Base-by-base conservation (phyloP, 2,888 invertebrate species). In the Aphrophora alni region DNA sequence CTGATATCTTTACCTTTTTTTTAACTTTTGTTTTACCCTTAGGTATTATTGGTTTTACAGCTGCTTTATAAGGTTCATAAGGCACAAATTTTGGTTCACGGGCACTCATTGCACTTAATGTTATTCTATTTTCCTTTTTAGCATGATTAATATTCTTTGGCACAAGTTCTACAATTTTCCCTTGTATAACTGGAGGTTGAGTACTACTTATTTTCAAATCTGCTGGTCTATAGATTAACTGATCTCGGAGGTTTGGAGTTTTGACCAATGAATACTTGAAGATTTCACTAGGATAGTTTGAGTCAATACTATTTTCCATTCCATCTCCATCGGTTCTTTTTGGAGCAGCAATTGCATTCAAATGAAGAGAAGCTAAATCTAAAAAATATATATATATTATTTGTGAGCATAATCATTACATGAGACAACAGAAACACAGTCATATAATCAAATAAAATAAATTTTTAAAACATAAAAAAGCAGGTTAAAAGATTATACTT, bases 51-150 rank as follows among this genome's bases (percentile, higher is more conserved):
- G 95, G 95, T 86, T 93, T 94, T 0, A 95, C 94, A 75, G 96
- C 96, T 21, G 93, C 95, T 86, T 95, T 93, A 86, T 96, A 97
- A 0, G 97, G 97, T 86, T 97, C 97, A 85, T 95, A 96, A 0
- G 97, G 97, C 44, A 97, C 92, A 88, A 96, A 97, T 87, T 94
- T 96, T 0, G 96, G 95, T 84, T 93, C 93, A 86, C 91, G 89
- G 0, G 86, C 87, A 83, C 87, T 88, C 59, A 85, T 75, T 21
- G 75, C 83, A 14, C 21, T 59, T 59, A 59, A 59, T 33, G 33
- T 33, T 5, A 81, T 90, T 75, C 85, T 86, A 68, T 85, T 89
- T 75, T 90, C 90, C 85, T 91, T 92, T 84, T 91, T 91, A 70
- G 91, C 90, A 21, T 90, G 89, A 78, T 89, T 90, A 44, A 93